Evolutionary conservation across 2,888 invertebrate genomes (phyloP).

Genomic region (Phlogophora meticulosa): DNA sequence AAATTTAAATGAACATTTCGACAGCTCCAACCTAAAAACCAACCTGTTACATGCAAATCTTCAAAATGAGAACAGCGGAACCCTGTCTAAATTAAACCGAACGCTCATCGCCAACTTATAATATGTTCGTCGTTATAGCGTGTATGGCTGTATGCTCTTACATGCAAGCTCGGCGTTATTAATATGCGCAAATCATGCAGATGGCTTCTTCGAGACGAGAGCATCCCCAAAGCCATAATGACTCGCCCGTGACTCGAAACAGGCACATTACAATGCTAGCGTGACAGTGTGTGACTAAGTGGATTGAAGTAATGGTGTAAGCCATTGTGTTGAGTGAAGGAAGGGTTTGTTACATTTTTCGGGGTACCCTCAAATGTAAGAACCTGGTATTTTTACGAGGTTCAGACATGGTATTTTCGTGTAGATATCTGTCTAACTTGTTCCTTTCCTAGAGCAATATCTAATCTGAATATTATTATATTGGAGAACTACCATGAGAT

Average conservation of each 20-base stretch:
- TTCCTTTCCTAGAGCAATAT: not conserved
- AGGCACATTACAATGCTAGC: conserved; percentile 64
- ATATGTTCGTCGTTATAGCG: conserved; percentile 57
- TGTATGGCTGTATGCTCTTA: conserved; percentile 51
- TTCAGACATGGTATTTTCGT: not conserved
- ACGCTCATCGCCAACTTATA: conserved; percentile 62
- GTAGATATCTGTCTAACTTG: not conserved
- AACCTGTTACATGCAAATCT: conserved; percentile 59
- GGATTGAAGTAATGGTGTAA: conserved; percentile 51
- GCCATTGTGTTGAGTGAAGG: conserved; percentile 46
- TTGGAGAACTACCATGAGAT: no score
- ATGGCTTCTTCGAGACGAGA: conserved; percentile 78
- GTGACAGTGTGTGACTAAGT: conserved; percentile 61
- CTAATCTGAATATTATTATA: no score
- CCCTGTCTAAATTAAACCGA: conserved; percentile 58
- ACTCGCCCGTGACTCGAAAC: conserved; percentile 70
- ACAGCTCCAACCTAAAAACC: conserved; percentile 28
- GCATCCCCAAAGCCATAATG: conserved; percentile 72
- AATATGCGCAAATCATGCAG: conserved; percentile 86
- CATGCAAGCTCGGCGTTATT: conserved; percentile 77
- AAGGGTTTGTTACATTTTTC: conserved; percentile 35
- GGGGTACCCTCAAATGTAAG: conserved; percentile 8
- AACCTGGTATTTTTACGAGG: not conserved
- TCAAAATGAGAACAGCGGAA: conserved; percentile 54
- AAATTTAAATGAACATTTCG: conserved; percentile 29